Percentiles rank a stretch among this genome's conserved stretches.
These are phyloP conservation scores for Morpho deidamia DNA, from an alignment of 2,888 invertebrate genomes.

Conservation along the genomic window DNA sequence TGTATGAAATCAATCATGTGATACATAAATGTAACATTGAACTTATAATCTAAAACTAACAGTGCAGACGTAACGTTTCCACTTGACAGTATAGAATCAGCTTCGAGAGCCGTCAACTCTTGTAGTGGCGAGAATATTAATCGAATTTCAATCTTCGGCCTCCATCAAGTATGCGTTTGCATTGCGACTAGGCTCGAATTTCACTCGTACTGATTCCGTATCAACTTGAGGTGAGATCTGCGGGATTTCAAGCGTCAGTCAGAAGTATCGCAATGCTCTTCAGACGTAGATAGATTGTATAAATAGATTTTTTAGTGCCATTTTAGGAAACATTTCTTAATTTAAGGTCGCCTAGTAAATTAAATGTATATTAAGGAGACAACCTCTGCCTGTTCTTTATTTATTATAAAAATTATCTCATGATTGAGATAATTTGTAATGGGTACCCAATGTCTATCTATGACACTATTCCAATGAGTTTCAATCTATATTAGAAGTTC, in stretches of 20 bases:
- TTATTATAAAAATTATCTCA: too few relatives aligned
- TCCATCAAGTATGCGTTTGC: slow-evolving; percentile 65
- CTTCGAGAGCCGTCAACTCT: slow-evolving; percentile 53
- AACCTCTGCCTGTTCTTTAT: neutral
- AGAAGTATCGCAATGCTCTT: slow-evolving; percentile 19
- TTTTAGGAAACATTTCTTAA: too few relatives aligned
- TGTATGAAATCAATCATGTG: too few relatives aligned
- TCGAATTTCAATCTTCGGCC: slow-evolving; percentile 65
- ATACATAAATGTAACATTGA: too few relatives aligned
- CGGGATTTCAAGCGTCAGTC: slow-evolving; percentile 14
- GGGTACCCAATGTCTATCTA: too few relatives aligned
- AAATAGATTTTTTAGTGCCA: too few relatives aligned
- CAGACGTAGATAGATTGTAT: neutral
- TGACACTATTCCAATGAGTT: too few relatives aligned
- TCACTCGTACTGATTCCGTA: slow-evolving; percentile 59
- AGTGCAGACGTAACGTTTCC: neutral
- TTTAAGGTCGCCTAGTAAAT: too few relatives aligned
- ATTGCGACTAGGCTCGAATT: slow-evolving; percentile 53
- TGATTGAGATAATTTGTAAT: too few relatives aligned
- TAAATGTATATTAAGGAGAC: too few relatives aligned
- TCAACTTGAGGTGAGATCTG: slow-evolving; percentile 50
- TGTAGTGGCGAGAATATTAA: slow-evolving; percentile 46
- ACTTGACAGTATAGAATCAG: slow-evolving; percentile 35
- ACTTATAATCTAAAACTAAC: neutral
- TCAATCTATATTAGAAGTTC: too few relatives aligned